phyloP scores from a whole-genome alignment of 2,888 invertebrate species.

The Boloria selene region DNA sequence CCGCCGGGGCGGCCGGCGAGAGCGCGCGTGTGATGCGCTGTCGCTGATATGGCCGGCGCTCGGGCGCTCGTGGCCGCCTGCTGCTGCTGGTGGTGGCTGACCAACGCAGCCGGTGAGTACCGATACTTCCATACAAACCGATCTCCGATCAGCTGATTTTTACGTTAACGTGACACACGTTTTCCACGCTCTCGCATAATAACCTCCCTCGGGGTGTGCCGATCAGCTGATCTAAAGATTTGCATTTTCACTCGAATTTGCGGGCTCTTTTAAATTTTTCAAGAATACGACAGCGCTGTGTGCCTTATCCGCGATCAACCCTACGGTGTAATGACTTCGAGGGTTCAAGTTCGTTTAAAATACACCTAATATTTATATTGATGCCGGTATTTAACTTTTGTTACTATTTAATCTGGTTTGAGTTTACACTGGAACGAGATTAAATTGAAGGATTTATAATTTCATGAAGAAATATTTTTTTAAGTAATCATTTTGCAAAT shows the following conservation, averaged over 20 bases:
- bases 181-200: slow-evolving; percentile 51
- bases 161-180: slow-evolving; percentile 48
- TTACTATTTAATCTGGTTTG: not conserved
- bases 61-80: slow-evolving; percentile 81
- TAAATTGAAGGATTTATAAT: not conserved
- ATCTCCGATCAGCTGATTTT: slow-evolving; percentile 64
- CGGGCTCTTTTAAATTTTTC: slow-evolving; percentile 24
- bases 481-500: too few species aligned
- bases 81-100: slow-evolving; percentile 81
- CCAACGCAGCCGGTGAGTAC: slow-evolving; percentile 80
- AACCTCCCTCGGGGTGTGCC: slow-evolving; percentile 43
- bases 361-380: slow-evolving; percentile 45
- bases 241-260: slow-evolving; percentile 30
- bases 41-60: slow-evolving; percentile 81
- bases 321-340: slow-evolving; percentile 47
- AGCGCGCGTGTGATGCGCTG: slow-evolving; percentile 81
- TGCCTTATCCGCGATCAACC: slow-evolving; percentile 53
- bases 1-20: slow-evolving; percentile 82
- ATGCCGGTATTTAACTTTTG: slow-evolving; percentile 24
- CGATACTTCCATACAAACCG: slow-evolving; percentile 25
- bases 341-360: slow-evolving; percentile 54
- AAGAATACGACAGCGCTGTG: slow-evolving; percentile 48
- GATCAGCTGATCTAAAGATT: slow-evolving; percentile 43
- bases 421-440: not conserved
- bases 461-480: not conserved